A percentile compares a stretch with the other conserved stretches of the same genome.
Evolutionary conservation across 2,113 vertebrate genomes (phyloP).

Genomic region (Columba livia): DNA sequence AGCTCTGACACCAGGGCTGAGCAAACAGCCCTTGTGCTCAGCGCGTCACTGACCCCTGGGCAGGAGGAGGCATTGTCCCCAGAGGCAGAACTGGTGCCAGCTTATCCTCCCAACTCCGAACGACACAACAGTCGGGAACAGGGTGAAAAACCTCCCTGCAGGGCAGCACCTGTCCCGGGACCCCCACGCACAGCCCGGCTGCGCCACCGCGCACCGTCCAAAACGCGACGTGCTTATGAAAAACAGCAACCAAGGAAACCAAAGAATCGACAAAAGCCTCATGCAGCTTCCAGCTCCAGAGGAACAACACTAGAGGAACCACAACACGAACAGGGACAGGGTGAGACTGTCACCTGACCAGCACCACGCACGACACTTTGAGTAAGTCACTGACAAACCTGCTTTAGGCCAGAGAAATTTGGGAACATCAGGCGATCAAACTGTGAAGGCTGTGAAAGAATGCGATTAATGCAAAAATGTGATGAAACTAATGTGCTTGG

Average conservation of each 20-base stretch:
- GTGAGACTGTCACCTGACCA: neutral
- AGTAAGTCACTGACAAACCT: slow-evolving; percentile 59
- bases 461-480: slow-evolving; percentile 68
- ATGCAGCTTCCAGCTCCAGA: neutral
- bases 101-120: neutral
- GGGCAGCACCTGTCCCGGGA: neutral
- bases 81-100: neutral
- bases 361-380: neutral
- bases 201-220: neutral
- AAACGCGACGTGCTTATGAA: neutral
- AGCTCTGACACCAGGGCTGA: neutral
- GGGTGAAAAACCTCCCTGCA: neutral
- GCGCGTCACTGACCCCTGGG: neutral
- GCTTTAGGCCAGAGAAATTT: slow-evolving; percentile 65
- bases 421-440: slow-evolving; percentile 72
- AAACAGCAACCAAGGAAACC: neutral
- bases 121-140: neutral
- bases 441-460: slow-evolving; percentile 72
- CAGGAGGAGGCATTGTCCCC: neutral
- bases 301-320: neutral
- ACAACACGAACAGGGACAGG: neutral
- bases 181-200: neutral
- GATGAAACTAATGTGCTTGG: slow-evolving; percentile 65
- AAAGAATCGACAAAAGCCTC: neutral
- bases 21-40: neutral